Conservation (phyloP, 92 coral and sea anemone genomes). For the Palythoa caribaeorum region DNA sequence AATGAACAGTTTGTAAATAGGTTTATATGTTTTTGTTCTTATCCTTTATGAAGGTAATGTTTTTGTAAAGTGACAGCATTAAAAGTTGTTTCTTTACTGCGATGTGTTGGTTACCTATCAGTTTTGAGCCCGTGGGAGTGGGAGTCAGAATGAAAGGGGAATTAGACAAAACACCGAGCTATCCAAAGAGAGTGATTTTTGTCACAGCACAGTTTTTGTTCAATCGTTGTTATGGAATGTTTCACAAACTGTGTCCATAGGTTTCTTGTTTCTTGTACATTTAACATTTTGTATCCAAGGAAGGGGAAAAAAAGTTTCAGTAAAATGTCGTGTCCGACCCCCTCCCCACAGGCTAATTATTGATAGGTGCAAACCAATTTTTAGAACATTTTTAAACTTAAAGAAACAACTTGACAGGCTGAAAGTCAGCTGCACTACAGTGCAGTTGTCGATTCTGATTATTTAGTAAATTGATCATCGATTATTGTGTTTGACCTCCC, state of each 20-base stretch:
- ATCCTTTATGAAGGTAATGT: background rate
- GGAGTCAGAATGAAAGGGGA: too few relatives aligned
- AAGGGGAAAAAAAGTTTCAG: too few relatives aligned
- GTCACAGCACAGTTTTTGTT: too few relatives aligned
- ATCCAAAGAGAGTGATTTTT: too few relatives aligned
- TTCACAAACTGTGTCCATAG: too few relatives aligned
- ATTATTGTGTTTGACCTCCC: background rate
- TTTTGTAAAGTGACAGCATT: conserved; percentile 12
- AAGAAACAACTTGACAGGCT: background rate
- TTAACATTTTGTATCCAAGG: too few relatives aligned
- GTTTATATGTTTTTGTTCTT: background rate
- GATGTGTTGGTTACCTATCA: background rate
- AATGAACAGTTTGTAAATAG: conserved; percentile 15
- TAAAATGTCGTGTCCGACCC: too few relatives aligned
- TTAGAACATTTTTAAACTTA: background rate
- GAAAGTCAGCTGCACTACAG: background rate
- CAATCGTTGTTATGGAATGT: too few relatives aligned
- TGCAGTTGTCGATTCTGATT: background rate
- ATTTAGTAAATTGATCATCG: background rate
- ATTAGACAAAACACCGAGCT: too few relatives aligned
- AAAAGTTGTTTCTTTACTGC: background rate
- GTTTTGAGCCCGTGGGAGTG: too few relatives aligned
- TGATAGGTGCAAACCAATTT: background rate
- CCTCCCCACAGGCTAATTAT: too few relatives aligned
- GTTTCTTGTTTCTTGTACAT: too few relatives aligned